Percentiles rank a stretch among this genome's conserved stretches.
phyloP scores from a whole-genome alignment of 1,140 invertebrate genomes.

The Drosophila rhopaloa region DNA sequence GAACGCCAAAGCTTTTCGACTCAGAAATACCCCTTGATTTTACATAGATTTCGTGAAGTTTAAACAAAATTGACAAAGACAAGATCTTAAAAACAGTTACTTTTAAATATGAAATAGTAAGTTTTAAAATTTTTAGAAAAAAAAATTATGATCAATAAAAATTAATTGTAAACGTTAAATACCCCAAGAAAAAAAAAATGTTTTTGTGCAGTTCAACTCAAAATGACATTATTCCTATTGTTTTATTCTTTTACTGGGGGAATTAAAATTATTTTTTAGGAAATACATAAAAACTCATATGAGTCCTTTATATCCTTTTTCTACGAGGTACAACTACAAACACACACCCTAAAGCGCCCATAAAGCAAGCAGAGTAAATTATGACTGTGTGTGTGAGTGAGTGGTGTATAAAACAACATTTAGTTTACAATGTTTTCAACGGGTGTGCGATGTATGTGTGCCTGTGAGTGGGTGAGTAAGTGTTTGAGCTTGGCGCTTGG shows the following conservation, averaged over 20 bases:
- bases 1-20: conserved; percentile 13
- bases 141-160: no score
- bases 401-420: conserved; percentile 68
- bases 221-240: no score
- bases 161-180: no score
- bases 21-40: conserved; percentile 2
- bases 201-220: no score
- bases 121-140: no score
- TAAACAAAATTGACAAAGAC: no score
- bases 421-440: conserved; percentile 77
- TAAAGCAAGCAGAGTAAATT: conserved; percentile 65
- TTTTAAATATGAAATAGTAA: no score
- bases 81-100: no score
- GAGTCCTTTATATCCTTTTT: conserved; percentile 20
- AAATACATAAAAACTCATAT: neutral
- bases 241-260: no score
- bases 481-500: conserved; percentile 24
- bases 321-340: conserved; percentile 13
- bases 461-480: conserved; percentile 14
- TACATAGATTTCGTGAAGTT: no score
- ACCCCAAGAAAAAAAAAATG: no score
- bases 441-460: conserved; percentile 32
- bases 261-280: neutral
- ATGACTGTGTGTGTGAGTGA: conserved; percentile 52
- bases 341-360: conserved; percentile 27